Evolutionary conservation across 2,797 vertebrate species (phyloP).

Genomic region (Arctocebus calabarensis): DNA sequence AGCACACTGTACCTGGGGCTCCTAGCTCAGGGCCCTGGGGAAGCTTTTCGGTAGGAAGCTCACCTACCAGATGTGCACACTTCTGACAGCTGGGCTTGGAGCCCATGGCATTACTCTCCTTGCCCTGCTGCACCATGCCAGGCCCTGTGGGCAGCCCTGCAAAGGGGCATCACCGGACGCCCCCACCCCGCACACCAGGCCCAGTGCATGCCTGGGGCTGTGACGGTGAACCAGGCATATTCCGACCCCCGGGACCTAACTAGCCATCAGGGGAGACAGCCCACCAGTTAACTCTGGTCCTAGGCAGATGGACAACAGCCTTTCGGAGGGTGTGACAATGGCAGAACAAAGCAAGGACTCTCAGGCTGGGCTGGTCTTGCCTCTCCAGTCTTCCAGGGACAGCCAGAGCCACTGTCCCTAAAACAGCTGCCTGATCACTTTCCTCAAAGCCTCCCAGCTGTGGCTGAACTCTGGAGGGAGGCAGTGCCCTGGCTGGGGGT

Average conservation of each 20-base stretch:
- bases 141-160: background rate
- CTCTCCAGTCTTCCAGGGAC: background rate
- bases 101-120: background rate
- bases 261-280: background rate
- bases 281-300: background rate
- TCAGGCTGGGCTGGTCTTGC: background rate
- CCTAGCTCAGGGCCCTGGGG: background rate
- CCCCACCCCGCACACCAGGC: background rate
- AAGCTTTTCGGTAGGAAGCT: background rate
- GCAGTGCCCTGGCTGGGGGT: too few relatives aligned
- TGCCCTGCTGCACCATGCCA: background rate
- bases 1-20: background rate
- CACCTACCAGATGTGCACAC: background rate
- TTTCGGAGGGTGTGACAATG: background rate
- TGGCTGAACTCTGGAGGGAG: background rate
- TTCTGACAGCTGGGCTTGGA: background rate
- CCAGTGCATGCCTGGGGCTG: background rate
- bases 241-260: background rate
- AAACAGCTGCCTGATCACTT: background rate
- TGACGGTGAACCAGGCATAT: background rate
- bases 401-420: background rate
- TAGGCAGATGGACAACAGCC: background rate
- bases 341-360: background rate
- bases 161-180: background rate
- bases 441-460: background rate